Evolutionary conservation across 2,797 vertebrate genomes (phyloP), one percentile per base, ranked within the genome.

Genomic region (Pyrocephalus nanus): DNA sequence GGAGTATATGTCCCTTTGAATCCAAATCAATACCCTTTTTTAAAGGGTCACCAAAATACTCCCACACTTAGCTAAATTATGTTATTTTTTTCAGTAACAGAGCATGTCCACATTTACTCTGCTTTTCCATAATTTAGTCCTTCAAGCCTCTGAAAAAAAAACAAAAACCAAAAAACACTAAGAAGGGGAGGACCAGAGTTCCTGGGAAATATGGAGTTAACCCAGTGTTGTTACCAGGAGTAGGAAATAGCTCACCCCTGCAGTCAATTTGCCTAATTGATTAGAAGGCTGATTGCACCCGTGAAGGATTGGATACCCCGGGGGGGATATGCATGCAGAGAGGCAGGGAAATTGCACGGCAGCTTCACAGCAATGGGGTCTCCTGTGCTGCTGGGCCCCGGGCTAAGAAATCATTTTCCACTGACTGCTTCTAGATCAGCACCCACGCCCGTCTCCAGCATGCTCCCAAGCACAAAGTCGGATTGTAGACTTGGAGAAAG

Each of bases 211-310:
- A 42, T 0, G 30, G 92, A 83, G 94, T 88, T 93, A 96, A 86
- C 32, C 18, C n/a, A 18, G 50, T 45, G 53, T 77, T 58, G 82
- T 36, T 75, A 48, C 34, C 76, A 12, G 65, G 67, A 82, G 61
- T 82, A 93, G 86, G 90, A 96, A 95, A 94, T 73, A 64, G 77
- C 81, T 81, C 69, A 18, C 29, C 54, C 61, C 66, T 3, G 57
- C 62, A 95, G 89, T 58, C 78, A 66, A 96, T 97, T 93, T 97
- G 93, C 94, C 96, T 97, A 97, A 96, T 96, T 96, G 93, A 96
- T 97, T 90, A 84, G 95, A 50, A 94, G 88, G 32, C 77, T 72
- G 86, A 94, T 92, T 89, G 90, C 86, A 62, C 15, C 71, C 54
- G 76, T 58, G 36, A 54, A 80, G 70, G 83, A 27, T 64, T 54